Percentiles rank a stretch among this genome's conserved stretches.
phyloP scores from a whole-genome alignment of 2,797 vertebrate genomes.

The Sciurus vulgaris region DNA sequence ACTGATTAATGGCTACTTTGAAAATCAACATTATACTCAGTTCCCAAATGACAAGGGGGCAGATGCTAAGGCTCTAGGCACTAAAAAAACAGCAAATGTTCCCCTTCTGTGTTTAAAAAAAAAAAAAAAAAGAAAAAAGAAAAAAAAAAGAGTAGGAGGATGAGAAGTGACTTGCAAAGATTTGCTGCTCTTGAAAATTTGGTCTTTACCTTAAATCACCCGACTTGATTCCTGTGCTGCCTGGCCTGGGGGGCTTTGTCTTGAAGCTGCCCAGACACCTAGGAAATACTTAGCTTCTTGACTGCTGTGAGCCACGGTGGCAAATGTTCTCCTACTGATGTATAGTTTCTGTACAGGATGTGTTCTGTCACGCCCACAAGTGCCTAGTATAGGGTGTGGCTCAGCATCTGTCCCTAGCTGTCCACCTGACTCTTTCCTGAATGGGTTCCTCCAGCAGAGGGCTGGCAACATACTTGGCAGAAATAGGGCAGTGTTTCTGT shows the following conservation, averaged over 20 bases:
- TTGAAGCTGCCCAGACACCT: neutral
- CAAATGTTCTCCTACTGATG: neutral
- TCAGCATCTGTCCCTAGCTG: neutral
- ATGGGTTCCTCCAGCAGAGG: neutral
- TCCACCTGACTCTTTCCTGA: neutral
- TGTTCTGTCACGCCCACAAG: neutral
- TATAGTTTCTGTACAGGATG: neutral
- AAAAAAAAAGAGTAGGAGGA: conserved; percentile 63
- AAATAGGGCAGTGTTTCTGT: neutral
- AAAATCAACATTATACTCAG: neutral
- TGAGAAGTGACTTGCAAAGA: conserved; percentile 75
- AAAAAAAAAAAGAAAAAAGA: neutral
- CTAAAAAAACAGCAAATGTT: conserved; percentile 75
- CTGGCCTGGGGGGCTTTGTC: neutral
- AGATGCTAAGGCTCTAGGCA: conserved; percentile 75
- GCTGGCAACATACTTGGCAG: neutral
- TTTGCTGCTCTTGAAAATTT: conserved; percentile 72
- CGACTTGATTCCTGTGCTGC: neutral
- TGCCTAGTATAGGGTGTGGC: neutral
- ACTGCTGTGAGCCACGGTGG: neutral
- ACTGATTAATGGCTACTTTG: conserved; percentile 47
- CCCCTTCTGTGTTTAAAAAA: conserved; percentile 70
- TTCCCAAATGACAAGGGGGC: conserved; percentile 74
- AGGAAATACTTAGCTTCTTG: neutral
- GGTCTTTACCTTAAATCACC: conserved; percentile 79